Evolutionary conservation across 2,797 vertebrate genomes (phyloP).

Genomic region (Leptodactylus fallax): DNA sequence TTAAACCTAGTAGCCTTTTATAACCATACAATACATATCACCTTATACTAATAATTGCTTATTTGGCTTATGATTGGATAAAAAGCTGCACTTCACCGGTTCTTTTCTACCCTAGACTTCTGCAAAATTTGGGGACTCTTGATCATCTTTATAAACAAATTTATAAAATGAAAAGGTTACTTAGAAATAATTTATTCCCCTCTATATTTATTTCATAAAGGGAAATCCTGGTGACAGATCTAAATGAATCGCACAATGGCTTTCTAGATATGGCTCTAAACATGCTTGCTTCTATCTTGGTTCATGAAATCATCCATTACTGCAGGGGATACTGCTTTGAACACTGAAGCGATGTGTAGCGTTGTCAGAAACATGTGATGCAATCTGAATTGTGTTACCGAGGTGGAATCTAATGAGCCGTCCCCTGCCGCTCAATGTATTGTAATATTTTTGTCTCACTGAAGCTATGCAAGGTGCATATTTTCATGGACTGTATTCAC

Average conservation of each 20-base stretch:
- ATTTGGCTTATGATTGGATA: background rate
- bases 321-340: background rate
- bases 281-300: background rate
- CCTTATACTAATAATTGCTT: background rate
- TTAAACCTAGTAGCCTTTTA: too few species aligned
- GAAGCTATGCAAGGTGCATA: constrained; percentile 11
- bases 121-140: background rate
- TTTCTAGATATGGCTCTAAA: constrained; percentile 13
- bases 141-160: background rate
- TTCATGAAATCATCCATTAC: constrained; percentile 13
- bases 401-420: constrained; percentile 13
- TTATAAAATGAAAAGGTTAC: background rate
- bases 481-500: constrained; percentile 61
- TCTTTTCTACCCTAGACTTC: background rate
- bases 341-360: constrained; percentile 8
- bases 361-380: constrained; percentile 25
- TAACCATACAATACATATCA: too few species aligned
- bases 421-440: background rate
- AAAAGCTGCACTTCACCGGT: background rate
- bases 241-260: background rate
- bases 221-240: background rate
- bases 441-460: constrained; percentile 20
- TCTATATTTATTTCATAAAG: background rate
- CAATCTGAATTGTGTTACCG: background rate
- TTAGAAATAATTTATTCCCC: background rate